phyloP scores from a whole-genome alignment of 2,113 vertebrate species.

The Sturnira hondurensis region DNA sequence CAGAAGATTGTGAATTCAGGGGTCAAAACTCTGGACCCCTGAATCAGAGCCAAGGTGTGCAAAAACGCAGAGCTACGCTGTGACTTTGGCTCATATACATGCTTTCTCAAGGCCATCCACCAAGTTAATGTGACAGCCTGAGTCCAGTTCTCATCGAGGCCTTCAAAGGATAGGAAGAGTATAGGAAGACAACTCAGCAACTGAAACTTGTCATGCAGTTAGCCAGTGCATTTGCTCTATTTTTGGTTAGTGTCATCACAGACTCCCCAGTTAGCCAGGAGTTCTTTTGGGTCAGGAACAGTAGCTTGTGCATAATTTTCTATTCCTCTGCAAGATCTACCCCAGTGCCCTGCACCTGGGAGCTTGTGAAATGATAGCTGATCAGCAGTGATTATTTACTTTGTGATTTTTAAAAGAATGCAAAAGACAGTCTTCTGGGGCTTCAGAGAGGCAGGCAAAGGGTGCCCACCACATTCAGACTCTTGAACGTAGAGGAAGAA shows the following conservation, averaged over 20 bases:
- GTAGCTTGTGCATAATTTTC: not conserved
- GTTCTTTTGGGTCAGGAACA: not conserved
- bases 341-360: fast-evolving
- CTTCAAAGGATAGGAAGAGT: not conserved
- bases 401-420: not conserved
- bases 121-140: not conserved
- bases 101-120: not conserved
- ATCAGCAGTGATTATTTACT: not conserved
- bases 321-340: not conserved
- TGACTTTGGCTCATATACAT: not conserved
- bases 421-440: not conserved
- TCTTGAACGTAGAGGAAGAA: not conserved
- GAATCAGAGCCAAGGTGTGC: not conserved
- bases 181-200: not conserved
- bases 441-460: not conserved
- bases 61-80: no score
- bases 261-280: not conserved
- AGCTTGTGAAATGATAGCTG: not conserved
- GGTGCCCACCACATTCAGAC: not conserved
- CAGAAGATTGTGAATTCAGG: not conserved
- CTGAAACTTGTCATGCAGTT: not conserved
- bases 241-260: not conserved
- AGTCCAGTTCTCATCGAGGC: not conserved
- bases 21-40: not conserved
- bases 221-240: not conserved